phyloP scores from a whole-genome alignment of 2,113 vertebrate species.

The Elachura formosa region DNA sequence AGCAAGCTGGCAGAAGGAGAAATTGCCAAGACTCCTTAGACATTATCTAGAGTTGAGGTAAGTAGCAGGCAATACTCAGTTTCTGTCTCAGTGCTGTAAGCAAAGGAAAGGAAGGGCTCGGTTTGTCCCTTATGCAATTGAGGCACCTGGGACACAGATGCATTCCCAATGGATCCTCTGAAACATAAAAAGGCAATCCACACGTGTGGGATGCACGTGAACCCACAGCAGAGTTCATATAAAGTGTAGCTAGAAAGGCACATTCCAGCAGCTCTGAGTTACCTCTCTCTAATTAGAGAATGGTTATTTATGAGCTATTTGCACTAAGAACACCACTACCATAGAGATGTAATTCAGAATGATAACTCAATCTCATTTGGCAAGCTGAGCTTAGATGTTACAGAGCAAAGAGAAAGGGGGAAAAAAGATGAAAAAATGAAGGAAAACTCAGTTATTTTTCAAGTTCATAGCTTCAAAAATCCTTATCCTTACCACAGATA shows the following conservation, averaged over 20 bases:
- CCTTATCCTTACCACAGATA: background rate
- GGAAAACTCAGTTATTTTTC: background rate
- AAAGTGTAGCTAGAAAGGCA: conserved; percentile 21
- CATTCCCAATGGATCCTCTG: background rate
- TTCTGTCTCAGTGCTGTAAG: background rate
- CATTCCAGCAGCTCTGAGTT: conserved; percentile 4
- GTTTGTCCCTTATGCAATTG: rapidly evolving
- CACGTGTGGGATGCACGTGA: background rate
- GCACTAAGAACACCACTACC: background rate
- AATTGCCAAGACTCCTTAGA: background rate
- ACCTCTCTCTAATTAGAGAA: conserved; percentile 2
- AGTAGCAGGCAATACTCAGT: background rate
- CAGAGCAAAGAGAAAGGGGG: background rate
- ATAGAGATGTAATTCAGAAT: background rate
- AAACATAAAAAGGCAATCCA: conserved; percentile 1
- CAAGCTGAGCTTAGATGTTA: background rate
- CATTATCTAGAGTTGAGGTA: background rate
- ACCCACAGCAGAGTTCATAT: background rate
- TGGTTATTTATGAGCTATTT: background rate
- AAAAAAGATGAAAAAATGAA: background rate
- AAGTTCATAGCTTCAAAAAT: background rate
- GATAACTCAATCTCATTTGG: background rate
- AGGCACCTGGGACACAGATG: conserved; percentile 33
- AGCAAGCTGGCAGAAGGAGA: background rate
- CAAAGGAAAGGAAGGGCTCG: background rate